Base-by-base conservation (phyloP, 1,140 invertebrate genomes). In the Lordiphosa mommai region DNA sequence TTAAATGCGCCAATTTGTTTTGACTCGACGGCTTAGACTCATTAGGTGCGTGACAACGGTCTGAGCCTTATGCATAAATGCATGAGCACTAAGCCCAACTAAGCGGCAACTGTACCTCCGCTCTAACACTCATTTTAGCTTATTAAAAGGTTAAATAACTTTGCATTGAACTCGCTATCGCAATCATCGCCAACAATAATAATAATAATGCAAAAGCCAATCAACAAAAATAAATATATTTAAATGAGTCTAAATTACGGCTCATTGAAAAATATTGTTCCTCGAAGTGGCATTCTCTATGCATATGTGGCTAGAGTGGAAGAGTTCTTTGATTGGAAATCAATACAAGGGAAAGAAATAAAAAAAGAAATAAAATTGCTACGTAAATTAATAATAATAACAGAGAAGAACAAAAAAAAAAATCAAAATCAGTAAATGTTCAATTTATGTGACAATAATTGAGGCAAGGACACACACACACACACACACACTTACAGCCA, bases 391-490 rank as follows among this genome's bases (percentile, higher is more conserved):
- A 80, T 74, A 76, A 76, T 72, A 71, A 82, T 23, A 23, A 23
- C 20, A 60, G 53, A 61, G 84, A 80, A 82, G 70, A 76, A 70
- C 65, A 70, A 70, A 71, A 73, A 80, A 74, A 61, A 63, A 27
- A 43, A 43, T 29, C 40, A 43, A 43, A 43, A 64, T 33, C 71
- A 80, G 66, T 76, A 84, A 84, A 82, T 82, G 77, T 61, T 82
- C 77, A 82, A 82, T 82, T 82, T 82, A 82, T 82, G 76, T 80
- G 76, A 76, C 76, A 82, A 82, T 82, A 82, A 82, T 82, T 82
- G 76, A 84, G 59, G 56, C 51, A 40, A 29, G 12, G 29, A 44
- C 16, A 41, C 13, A 38, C 32, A 41, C 40, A 47, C 48, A 12
- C 30, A 23, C n/a, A 46, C 59, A 44, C 40, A 46, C 27, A 64